Percentiles rank a stretch among this genome's conserved stretches.
Evolutionary conservation across 2,797 vertebrate genomes (phyloP).

Genomic region (Tapirus indicus): DNA sequence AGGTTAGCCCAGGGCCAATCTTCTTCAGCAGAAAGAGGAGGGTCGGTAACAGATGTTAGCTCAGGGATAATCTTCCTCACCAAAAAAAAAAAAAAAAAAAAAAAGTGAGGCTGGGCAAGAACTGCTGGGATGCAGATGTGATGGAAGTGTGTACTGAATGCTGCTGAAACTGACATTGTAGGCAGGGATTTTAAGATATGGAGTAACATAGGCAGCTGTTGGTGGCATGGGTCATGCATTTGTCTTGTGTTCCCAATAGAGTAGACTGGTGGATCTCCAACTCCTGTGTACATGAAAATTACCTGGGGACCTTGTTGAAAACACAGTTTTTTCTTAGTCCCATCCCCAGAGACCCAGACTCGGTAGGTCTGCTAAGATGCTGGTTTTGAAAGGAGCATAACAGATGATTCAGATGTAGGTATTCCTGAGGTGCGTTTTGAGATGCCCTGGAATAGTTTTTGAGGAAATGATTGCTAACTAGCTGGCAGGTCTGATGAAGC

Average conservation of each 20-base stretch:
- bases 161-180: background rate
- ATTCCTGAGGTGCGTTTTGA: background rate
- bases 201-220: background rate
- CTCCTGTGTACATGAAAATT: background rate
- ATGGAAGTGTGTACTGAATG: background rate
- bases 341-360: background rate
- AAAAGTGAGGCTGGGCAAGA: background rate
- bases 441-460: background rate
- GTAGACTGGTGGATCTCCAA: background rate
- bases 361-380: background rate
- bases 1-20: too few relatives aligned
- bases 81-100: too few relatives aligned
- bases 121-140: background rate
- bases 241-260: background rate
- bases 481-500: background rate
- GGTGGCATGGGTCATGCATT: accelerated
- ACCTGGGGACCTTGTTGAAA: background rate
- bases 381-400: background rate
- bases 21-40: too few relatives aligned
- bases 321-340: background rate
- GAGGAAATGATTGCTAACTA: background rate
- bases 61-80: too few relatives aligned
- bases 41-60: too few relatives aligned
- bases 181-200: background rate
- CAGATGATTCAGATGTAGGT: background rate